phyloP scores from a whole-genome alignment of 2,888 invertebrate genomes.

The Caenorhabditis imperialis region DNA sequence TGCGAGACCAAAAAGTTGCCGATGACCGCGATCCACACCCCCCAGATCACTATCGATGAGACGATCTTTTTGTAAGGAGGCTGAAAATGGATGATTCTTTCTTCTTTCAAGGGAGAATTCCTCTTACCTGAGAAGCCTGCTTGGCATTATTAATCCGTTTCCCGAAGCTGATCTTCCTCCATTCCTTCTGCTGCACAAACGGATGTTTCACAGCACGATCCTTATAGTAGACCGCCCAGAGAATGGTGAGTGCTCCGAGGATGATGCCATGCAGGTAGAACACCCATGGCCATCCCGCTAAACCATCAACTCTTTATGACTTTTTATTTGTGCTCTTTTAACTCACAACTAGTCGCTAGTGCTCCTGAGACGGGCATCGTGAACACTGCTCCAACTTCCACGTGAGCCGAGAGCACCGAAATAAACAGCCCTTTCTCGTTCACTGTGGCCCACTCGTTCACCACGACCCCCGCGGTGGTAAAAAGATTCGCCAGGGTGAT shows the following conservation, averaged over 20 bases:
- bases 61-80: conserved; percentile 63
- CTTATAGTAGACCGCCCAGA: conserved; percentile 63
- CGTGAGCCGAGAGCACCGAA: conserved; percentile 64
- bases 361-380: conserved; percentile 70
- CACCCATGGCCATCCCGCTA: conserved; percentile 69
- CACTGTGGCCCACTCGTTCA: conserved; percentile 63
- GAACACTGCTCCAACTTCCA: conserved; percentile 68
- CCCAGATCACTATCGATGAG: conserved; percentile 62
- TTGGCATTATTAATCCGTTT: conserved; percentile 32
- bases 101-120: too few species aligned
- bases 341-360: conserved; percentile 50
- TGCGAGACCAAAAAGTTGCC: conserved; percentile 66
- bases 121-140: conserved; percentile 1
- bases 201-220: conserved; percentile 64
- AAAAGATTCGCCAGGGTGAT: conserved; percentile 66
- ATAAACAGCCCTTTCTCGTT: conserved; percentile 68
- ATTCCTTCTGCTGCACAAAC: conserved; percentile 56
- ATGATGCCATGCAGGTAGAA: conserved; percentile 67
- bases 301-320: too few species aligned
- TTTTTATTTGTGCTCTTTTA: not conserved
- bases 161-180: conserved; percentile 54
- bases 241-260: conserved; percentile 50
- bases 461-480: conserved; percentile 67
- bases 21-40: conserved; percentile 65
- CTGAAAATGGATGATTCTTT: conserved; percentile 50